These are phyloP conservation scores for Sinosuthora webbiana DNA, from an alignment of 2,113 vertebrate species.

Conservation along the genomic window DNA sequence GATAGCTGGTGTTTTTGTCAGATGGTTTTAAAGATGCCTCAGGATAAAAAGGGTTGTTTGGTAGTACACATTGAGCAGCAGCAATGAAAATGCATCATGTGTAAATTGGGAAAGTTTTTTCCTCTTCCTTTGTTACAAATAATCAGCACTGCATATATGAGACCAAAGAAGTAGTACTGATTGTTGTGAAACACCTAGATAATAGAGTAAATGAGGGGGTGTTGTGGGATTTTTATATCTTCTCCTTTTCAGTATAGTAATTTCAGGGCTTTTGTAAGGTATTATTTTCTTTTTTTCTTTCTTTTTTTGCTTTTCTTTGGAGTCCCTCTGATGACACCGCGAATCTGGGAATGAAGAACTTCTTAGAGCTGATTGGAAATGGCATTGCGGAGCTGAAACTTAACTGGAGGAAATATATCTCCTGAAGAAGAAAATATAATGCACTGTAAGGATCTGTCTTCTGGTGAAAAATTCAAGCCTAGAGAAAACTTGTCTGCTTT, in stretches of 20 bases:
- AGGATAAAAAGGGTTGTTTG: not conserved
- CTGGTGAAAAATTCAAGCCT: constrained; percentile 74
- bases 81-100: constrained; percentile 46
- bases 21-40: constrained; percentile 4
- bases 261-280: constrained; percentile 47
- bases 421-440: constrained; percentile 74
- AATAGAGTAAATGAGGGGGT: not conserved
- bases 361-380: constrained; percentile 78
- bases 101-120: constrained; percentile 72
- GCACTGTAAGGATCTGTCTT: constrained; percentile 67
- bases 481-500: constrained; percentile 70
- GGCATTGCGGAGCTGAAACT: constrained; percentile 81
- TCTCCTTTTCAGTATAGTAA: not conserved
- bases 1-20: not conserved
- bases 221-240: not conserved
- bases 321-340: constrained; percentile 62
- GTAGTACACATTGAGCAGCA: not conserved
- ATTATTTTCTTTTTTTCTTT: constrained; percentile 32
- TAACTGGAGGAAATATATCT: constrained; percentile 76
- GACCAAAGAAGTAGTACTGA: not conserved
- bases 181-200: not conserved
- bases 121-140: constrained; percentile 21
- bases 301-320: constrained; percentile 59
- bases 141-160: not conserved
- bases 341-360: constrained; percentile 78